Evolutionary conservation across 2,113 vertebrate genomes (phyloP).

Genomic region (Numenius arquata): DNA sequence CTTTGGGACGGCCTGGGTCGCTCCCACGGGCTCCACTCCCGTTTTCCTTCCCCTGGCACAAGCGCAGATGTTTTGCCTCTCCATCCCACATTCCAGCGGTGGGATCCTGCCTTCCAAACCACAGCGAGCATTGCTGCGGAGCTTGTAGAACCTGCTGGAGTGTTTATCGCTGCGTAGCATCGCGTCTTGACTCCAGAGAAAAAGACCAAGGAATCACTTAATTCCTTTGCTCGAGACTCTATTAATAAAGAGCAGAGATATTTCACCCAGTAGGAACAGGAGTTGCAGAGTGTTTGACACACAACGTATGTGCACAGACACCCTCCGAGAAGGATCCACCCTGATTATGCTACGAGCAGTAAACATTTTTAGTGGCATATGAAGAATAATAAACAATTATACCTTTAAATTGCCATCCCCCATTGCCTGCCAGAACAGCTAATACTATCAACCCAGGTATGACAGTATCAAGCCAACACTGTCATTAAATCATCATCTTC

Average conservation of each 20-base stretch:
- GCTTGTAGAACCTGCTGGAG: constrained; percentile 14
- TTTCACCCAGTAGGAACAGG: neutral
- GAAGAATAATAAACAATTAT: neutral
- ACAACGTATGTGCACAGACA: neutral
- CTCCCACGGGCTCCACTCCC: neutral
- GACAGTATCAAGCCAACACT: neutral
- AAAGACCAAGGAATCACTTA: neutral
- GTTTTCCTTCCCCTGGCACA: neutral
- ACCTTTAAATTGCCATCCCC: neutral
- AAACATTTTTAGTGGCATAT: neutral
- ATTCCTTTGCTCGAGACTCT: neutral
- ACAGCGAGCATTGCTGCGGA: neutral
- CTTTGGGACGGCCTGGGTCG: neutral
- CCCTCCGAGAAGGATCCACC: neutral
- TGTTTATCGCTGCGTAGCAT: neutral
- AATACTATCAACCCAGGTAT: neutral
- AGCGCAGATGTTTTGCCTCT: neutral
- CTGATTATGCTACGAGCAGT: neutral
- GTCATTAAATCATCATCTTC: neutral
- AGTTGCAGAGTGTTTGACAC: neutral
- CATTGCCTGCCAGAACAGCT: neutral
- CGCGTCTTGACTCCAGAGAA: neutral
- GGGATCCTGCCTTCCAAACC: neutral
- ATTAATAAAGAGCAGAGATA: neutral
- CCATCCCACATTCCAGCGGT: neutral